phyloP scores from a whole-genome alignment of 1,140 invertebrate species.

The Drosophila lacertosa region DNA sequence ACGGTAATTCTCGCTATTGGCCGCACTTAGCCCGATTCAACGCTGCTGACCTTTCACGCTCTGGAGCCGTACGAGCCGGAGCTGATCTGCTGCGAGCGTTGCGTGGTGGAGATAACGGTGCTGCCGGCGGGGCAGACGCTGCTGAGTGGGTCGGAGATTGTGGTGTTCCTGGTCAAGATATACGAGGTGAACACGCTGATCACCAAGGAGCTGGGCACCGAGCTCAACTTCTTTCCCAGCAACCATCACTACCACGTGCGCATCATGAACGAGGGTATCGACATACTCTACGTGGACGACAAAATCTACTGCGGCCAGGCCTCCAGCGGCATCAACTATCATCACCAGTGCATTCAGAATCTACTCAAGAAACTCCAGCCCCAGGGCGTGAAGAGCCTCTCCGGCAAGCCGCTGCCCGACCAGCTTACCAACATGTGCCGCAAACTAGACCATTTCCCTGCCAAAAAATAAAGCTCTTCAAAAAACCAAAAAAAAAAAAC shows the following conservation, averaged over 20 bases:
- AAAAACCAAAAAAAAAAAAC: too few relatives aligned
- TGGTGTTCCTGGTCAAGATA: constrained; percentile 55
- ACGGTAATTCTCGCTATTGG: too few relatives aligned
- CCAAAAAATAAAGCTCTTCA: not conserved
- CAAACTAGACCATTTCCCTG: constrained; percentile 8
- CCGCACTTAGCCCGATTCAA: constrained; percentile 33
- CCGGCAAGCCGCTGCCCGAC: constrained; percentile 46
- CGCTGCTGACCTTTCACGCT: constrained; percentile 58
- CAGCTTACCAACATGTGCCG: constrained; percentile 44
- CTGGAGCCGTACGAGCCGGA: constrained; percentile 58
- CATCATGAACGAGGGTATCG: constrained; percentile 61
- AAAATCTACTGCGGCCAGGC: constrained; percentile 22
- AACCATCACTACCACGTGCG: constrained; percentile 58
- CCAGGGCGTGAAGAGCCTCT: constrained; percentile 40
- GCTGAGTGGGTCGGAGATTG: constrained; percentile 47
- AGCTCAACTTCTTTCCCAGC: constrained; percentile 58
- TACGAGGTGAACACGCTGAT: constrained; percentile 41
- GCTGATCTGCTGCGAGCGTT: constrained; percentile 51
- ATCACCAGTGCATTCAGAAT: constrained; percentile 54
- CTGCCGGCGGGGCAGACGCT: constrained; percentile 54
- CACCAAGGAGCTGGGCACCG: constrained; percentile 58
- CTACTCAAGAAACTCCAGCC: constrained; percentile 56
- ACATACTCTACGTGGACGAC: constrained; percentile 62
- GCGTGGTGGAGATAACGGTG: constrained; percentile 53
- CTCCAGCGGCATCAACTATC: constrained; percentile 22